Evolutionary conservation across 2,888 invertebrate species (phyloP), one percentile per base, ranked within the genome.

Genomic region (Fragum sueziense): DNA sequence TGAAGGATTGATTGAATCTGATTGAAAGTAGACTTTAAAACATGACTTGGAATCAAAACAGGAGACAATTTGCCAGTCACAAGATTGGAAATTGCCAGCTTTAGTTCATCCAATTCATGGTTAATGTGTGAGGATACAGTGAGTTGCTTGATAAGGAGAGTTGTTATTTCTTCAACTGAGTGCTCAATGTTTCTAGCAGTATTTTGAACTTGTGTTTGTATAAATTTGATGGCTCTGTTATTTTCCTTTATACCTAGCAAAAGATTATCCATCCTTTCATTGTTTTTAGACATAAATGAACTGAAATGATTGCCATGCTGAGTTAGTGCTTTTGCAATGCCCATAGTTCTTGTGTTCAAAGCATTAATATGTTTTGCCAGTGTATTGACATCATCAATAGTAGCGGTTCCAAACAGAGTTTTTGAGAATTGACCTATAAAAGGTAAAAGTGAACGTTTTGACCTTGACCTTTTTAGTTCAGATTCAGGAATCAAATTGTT

Each of bases 341-440:
- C 59, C 33, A 47, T 25, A 52, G 67, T 71, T 14, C 61, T 70
- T 25, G 29, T 47, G 9, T 31, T 71, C n/a, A 77, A 37, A 20
- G 70, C 37, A 37, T 77, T 54, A 14, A 77, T 67, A 22, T 80
- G 77, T 17, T 62, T 29, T 31, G 70, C 70, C n/a, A 84, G 31
- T 20, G 33, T 74, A 34, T 74, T 67, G 7, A 81, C 76, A 74
- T 81, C 84, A 57, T 75, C 76, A 3, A 68, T 20, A 29, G 82
- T 85, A 0, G 84, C 84, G 9, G 82, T 82, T 9, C 80, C 80
- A 76, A 85, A 82, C 0, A 85, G 47, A n/a, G 59, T 70, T 71
- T 76, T 77, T 1, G 81, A 84, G 7, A 84, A 61, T n/a, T 74
- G 31, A 29, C 84, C 79, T 27, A 79, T 74, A 65, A 84, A 82